A percentile compares a stretch with the other conserved stretches of the same genome.
Evolutionary conservation across 1,140 invertebrate genomes (phyloP).

Genomic region (Microplitis mediator): DNA sequence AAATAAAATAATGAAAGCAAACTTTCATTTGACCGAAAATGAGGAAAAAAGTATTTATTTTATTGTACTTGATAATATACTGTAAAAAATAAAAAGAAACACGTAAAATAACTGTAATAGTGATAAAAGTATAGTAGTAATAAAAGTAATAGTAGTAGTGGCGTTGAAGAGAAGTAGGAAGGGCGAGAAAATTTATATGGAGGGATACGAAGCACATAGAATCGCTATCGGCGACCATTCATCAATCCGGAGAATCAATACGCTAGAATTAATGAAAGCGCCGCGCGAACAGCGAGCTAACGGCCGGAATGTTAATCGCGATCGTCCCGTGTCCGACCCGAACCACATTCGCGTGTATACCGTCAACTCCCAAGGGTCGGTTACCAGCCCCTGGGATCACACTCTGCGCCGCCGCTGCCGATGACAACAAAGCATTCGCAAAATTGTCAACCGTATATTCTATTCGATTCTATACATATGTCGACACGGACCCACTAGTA

Average conservation of each 20-base stretch:
- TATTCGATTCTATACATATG: constrained; percentile 35
- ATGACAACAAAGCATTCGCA: constrained; percentile 32
- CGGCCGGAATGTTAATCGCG: constrained; percentile 64
- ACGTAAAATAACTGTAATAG: not conserved
- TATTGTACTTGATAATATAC: not conserved
- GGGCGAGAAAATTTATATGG: constrained; percentile 53
- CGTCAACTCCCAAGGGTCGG: constrained; percentile 56
- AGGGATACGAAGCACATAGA: constrained; percentile 52
- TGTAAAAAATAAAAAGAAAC: not conserved
- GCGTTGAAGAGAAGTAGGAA: constrained; percentile 43
- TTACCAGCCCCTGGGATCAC: constrained; percentile 31
- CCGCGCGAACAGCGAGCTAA: constrained; percentile 63
- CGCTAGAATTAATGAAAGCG: constrained; percentile 65
- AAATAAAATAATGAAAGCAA: not conserved
- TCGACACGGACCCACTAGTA: constrained; percentile 9
- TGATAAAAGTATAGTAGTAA: constrained; percentile 34
- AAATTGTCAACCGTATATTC: constrained; percentile 33
- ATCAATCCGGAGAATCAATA: constrained; percentile 64
- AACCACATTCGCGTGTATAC: constrained; percentile 51
- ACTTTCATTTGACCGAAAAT: not conserved
- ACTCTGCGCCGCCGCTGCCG: constrained; percentile 33
- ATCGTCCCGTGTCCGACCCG: constrained; percentile 57
- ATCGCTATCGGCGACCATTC: constrained; percentile 64
- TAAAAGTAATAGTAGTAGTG: constrained; percentile 16
- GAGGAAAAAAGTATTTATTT: not conserved